phyloP scores from a whole-genome alignment of 2,888 invertebrate genomes.

The Lithophane semibrunnea region DNA sequence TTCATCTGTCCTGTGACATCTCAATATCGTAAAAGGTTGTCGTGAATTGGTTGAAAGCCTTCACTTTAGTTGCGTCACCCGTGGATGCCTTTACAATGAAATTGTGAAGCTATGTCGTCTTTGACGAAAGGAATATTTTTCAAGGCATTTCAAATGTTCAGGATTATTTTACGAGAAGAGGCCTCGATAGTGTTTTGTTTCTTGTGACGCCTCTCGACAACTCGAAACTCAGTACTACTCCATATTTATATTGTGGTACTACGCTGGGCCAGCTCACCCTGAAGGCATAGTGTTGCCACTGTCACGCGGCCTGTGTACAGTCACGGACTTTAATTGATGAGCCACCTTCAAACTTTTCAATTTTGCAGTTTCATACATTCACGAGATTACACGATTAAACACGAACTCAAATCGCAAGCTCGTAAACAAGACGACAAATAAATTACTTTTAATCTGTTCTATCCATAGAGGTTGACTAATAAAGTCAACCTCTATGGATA shows the following conservation, averaged over 20 bases:
- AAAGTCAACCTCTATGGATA: no score
- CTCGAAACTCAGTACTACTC: no score
- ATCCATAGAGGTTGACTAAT: no score
- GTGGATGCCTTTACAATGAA: conserved; percentile 19
- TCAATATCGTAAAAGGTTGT: conserved; percentile 61
- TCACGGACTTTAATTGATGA: no score
- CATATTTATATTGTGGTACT: no score
- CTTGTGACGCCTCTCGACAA: not conserved
- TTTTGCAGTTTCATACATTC: no score
- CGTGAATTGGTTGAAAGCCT: conserved; percentile 51
- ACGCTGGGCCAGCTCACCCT: not conserved
- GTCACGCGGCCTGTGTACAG: no score
- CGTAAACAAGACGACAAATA: no score
- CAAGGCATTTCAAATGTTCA: conserved; percentile 18
- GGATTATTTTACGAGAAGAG: not conserved
- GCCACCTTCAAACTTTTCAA: no score
- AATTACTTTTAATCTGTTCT: no score
- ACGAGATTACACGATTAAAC: no score
- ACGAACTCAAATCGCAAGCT: no score
- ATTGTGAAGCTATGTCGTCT: conserved; percentile 36
- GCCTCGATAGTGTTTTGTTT: not conserved
- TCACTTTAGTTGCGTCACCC: conserved; percentile 22
- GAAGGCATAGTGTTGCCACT: not conserved
- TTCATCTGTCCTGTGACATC: conserved; percentile 49
- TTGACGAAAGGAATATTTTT: conserved; percentile 38